Evolutionary conservation across 2,797 vertebrate genomes (phyloP).

Genomic region (Lacerta agilis): DNA sequence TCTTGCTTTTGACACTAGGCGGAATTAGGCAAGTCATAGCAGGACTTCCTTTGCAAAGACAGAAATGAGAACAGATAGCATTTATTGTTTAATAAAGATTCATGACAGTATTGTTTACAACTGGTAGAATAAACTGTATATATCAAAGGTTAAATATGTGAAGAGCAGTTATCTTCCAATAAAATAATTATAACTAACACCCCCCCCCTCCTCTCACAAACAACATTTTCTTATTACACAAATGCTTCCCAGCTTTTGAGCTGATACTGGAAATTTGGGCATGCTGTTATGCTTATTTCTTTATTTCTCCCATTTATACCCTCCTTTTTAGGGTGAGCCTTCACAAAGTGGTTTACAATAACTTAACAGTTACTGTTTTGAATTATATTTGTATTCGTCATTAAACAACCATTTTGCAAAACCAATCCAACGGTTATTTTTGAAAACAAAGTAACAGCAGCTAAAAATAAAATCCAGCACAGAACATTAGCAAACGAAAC

Average conservation of each 20-base stretch:
- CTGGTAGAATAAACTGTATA: background rate
- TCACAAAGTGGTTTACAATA: background rate
- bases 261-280: too few relatives aligned
- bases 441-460: background rate
- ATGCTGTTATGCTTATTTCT: background rate
- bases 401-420: background rate
- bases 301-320: background rate
- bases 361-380: too few relatives aligned
- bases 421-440: background rate
- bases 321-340: background rate
- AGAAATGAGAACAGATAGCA: background rate
- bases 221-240: background rate
- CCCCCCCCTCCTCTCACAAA: background rate
- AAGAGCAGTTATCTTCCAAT: background rate
- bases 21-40: background rate
- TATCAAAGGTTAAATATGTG: background rate
- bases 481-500: background rate
- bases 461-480: background rate
- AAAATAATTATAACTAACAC: background rate
- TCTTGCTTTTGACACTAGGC: background rate
- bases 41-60: background rate
- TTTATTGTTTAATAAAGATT: background rate
- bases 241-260: background rate
- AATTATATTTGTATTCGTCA: too few relatives aligned
- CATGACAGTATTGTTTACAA: background rate